Percentiles rank a stretch among this genome's conserved stretches.
Conservation (phyloP, 2,797 vertebrate species). For the Gorsachius magnificus region DNA sequence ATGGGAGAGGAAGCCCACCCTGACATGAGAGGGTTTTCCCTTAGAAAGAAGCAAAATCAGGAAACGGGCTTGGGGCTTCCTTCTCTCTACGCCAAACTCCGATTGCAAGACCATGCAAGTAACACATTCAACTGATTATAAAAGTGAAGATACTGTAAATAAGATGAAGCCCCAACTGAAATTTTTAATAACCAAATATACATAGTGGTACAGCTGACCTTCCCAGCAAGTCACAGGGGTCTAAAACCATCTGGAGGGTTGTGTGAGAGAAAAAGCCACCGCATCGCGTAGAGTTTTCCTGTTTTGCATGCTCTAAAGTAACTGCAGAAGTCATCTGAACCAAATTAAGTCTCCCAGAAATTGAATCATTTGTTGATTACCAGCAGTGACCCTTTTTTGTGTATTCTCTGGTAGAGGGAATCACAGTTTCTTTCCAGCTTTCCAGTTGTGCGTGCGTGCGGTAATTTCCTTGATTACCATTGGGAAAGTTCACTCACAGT, state of each 20-base stretch:
- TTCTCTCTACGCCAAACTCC: background rate
- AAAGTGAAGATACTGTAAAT: accelerated
- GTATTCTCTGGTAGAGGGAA: background rate
- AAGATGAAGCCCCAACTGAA: background rate
- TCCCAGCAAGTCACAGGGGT: background rate
- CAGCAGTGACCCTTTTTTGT: background rate
- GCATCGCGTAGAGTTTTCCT: conserved; percentile 37
- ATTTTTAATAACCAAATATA: background rate
- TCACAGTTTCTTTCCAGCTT: background rate
- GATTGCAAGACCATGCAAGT: accelerated
- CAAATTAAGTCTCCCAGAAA: conserved; percentile 59
- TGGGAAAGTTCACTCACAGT: background rate
- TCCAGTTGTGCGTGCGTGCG: accelerated
- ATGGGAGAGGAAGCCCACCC: background rate
- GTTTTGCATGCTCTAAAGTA: conserved; percentile 34
- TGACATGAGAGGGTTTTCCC: accelerated
- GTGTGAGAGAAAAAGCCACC: conserved; percentile 60
- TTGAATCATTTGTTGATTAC: conserved; percentile 18
- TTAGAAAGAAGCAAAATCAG: background rate
- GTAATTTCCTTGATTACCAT: background rate
- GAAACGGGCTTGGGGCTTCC: background rate
- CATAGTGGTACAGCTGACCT: background rate
- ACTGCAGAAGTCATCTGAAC: conserved; percentile 66
- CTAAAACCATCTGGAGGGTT: conserved; percentile 10
- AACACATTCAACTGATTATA: background rate